Evolutionary conservation across 37 sponge, comb jelly and placozoan genomes (phyloP).

Genomic region (Spongilla lacustris): DNA sequence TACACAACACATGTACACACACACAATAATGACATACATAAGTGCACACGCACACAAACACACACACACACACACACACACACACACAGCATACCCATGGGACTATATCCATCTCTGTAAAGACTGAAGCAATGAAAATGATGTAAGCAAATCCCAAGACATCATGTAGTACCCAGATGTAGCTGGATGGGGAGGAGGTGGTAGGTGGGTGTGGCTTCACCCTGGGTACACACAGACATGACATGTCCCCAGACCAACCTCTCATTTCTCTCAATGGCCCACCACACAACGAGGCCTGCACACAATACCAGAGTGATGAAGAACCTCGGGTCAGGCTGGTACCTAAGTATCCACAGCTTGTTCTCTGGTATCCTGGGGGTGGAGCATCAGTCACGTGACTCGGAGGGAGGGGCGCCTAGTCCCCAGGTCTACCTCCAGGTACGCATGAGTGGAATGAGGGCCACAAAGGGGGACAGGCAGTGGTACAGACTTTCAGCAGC

Average conservation of each 20-base stretch:
- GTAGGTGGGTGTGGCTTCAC: too few relatives aligned
- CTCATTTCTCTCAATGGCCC: slow-evolving; percentile 69
- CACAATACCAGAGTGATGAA: slow-evolving; percentile 51
- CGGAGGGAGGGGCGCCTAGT: background rate
- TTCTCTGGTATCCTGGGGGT: slow-evolving; percentile 41
- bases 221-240: too few relatives aligned
- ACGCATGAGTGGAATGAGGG: background rate
- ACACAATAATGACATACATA: background rate
- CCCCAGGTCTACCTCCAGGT: slow-evolving; percentile 1
- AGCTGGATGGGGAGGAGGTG: background rate
- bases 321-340: slow-evolving; percentile 81
- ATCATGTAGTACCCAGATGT: slow-evolving; percentile 67
- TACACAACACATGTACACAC: background rate
- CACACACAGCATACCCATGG: too few relatives aligned
- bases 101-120: too few relatives aligned
- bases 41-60: too few relatives aligned
- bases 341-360: slow-evolving; percentile 51
- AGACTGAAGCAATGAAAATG: background rate
- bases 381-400: background rate
- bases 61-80: too few relatives aligned
- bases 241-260: background rate
- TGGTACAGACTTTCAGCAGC: slow-evolving; percentile 54
- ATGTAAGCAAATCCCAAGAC: slow-evolving; percentile 61
- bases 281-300: slow-evolving; percentile 67
- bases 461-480: slow-evolving; percentile 51